phyloP scores from a whole-genome alignment of 1,140 invertebrate species.

The Dendroctonus valens region DNA sequence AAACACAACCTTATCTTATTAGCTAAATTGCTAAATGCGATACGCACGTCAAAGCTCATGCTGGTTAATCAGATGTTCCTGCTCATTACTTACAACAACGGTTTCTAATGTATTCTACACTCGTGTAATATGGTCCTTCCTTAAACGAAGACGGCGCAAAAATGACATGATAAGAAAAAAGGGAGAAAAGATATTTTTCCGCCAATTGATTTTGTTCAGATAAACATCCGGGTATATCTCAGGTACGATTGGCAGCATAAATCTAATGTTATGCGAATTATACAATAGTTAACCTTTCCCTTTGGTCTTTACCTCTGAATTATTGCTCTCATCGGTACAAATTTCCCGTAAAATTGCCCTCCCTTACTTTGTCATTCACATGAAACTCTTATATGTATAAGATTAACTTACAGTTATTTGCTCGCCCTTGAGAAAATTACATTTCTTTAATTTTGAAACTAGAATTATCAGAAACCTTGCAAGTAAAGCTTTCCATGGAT shows the following conservation, averaged over 20 bases:
- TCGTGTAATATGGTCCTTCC: too few relatives aligned
- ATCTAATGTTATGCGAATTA: slow-evolving; percentile 28
- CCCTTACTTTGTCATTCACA: slow-evolving; percentile 13
- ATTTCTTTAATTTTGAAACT: too few relatives aligned
- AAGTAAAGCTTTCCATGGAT: too few relatives aligned
- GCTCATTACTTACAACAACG: not conserved
- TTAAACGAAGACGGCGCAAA: too few relatives aligned
- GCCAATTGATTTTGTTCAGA: slow-evolving; percentile 26
- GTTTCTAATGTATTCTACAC: too few relatives aligned
- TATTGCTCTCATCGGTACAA: slow-evolving; percentile 19
- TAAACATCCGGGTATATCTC: slow-evolving; percentile 23
- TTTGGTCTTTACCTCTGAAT: slow-evolving; percentile 24
- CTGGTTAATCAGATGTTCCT: not conserved
- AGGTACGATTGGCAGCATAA: slow-evolving; percentile 24
- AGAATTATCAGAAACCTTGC: too few relatives aligned
- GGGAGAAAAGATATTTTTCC: slow-evolving; percentile 10
- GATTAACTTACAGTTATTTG: too few relatives aligned
- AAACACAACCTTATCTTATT: not conserved
- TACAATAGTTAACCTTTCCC: slow-evolving; percentile 28
- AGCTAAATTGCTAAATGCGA: not conserved
- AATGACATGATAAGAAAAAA: too few relatives aligned
- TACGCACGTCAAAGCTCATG: not conserved
- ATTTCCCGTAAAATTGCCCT: slow-evolving; percentile 22
- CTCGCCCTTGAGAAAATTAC: too few relatives aligned
- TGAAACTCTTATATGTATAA: too few relatives aligned